These are phyloP conservation scores for Lithophane socia DNA, from an alignment of 2,888 invertebrate genomes.

Conservation along the genomic window DNA sequence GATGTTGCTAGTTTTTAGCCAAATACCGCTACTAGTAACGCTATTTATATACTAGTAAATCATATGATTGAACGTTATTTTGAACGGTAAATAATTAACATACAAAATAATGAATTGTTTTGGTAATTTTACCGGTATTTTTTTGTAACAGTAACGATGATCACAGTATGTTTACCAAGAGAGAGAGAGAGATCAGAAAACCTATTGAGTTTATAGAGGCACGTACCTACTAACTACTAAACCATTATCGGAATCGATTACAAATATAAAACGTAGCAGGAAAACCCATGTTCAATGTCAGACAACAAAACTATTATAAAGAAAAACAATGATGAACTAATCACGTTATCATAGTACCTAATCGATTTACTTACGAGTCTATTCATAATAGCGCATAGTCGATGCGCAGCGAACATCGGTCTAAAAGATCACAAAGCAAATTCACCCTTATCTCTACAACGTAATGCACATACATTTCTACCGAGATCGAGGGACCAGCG, in stretches of 20 bases:
- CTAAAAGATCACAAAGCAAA: not conserved
- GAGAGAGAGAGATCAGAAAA: not conserved
- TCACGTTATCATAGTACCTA: slow-evolving; percentile 35
- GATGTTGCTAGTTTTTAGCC: too few relatives aligned
- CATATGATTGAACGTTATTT: too few relatives aligned
- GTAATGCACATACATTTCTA: too few relatives aligned
- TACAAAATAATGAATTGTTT: too few relatives aligned
- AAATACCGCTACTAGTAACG: too few relatives aligned
- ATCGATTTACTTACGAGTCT: slow-evolving; percentile 23
- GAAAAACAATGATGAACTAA: slow-evolving; percentile 40
- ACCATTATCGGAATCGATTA: not conserved
- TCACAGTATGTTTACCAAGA: too few relatives aligned
- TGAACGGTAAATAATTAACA: too few relatives aligned
- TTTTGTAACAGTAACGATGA: too few relatives aligned
- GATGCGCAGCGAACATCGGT: not conserved
- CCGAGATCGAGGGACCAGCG: not conserved
- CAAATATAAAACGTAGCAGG: slow-evolving; percentile 6
- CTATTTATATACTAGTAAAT: too few relatives aligned
- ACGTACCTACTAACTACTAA: slow-evolving; percentile 1
- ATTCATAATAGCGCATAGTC: not conserved
- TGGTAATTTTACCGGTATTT: too few relatives aligned
- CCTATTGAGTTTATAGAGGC: not conserved
- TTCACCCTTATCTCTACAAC: not conserved
- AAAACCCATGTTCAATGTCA: slow-evolving; percentile 34
- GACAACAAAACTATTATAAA: slow-evolving; percentile 37